These are phyloP conservation scores for Psilanteris sp. DNA, from an alignment of 1,140 invertebrate species.

Conservation along the genomic window DNA sequence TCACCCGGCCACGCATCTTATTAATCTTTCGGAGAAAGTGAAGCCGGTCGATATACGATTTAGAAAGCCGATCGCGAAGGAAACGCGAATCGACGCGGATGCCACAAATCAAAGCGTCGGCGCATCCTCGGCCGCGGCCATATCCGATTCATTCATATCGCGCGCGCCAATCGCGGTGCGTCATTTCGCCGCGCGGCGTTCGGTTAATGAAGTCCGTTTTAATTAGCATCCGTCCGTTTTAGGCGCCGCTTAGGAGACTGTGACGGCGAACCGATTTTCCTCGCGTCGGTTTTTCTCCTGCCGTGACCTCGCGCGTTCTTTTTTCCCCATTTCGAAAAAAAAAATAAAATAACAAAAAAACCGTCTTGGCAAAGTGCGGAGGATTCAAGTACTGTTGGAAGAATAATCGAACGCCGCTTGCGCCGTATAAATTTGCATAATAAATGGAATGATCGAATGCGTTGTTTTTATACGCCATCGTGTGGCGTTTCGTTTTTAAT, in stretches of 20 bases:
- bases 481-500: no score
- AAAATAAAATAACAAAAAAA: no score
- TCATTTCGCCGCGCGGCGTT: conserved; percentile 11
- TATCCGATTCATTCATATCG: conserved; percentile 15
- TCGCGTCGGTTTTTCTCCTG: not conserved
- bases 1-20: conserved; percentile 31
- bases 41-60: conserved; percentile 34
- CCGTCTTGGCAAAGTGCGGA: no score
- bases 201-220: conserved; percentile 44
- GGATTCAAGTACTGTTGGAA: no score
- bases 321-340: no score
- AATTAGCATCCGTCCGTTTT: conserved; percentile 44
- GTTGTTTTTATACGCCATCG: no score
- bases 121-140: conserved; percentile 20
- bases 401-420: no score
- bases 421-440: no score
- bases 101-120: conserved; percentile 8
- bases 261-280: no score
- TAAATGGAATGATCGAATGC: no score
- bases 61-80: conserved; percentile 42
- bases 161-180: no score
- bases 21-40: conserved; percentile 44
- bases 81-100: conserved; percentile 6
- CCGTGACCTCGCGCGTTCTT: conserved; percentile 2
- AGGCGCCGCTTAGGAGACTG: conserved; percentile 30